These are phyloP conservation scores for Mesochorus sp. DNA, from an alignment of 2,888 invertebrate species.

Conservation along the genomic window DNA sequence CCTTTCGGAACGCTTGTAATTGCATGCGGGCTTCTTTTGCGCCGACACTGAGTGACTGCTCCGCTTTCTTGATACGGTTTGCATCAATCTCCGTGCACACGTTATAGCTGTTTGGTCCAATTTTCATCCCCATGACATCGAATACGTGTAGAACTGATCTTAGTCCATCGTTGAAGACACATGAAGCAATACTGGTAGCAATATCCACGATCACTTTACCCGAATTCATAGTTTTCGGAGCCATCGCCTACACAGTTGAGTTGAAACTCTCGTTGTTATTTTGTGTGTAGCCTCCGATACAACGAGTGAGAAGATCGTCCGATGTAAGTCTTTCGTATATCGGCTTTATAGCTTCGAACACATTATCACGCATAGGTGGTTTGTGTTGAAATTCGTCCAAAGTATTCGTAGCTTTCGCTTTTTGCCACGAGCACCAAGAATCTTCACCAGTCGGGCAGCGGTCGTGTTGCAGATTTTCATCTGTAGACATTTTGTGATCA, in stretches of 20 bases:
- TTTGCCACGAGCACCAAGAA: slow-evolving; percentile 61
- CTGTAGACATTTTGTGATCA: too few species aligned
- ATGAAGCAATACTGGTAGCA: slow-evolving; percentile 16
- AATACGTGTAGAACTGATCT: slow-evolving; percentile 19
- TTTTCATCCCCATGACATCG: slow-evolving; percentile 32
- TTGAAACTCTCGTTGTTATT: too few species aligned
- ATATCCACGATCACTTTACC: slow-evolving; percentile 32
- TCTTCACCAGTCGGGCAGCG: slow-evolving; percentile 46
- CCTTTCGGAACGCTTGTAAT: not conserved
- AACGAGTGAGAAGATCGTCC: too few species aligned
- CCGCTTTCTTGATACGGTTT: slow-evolving; percentile 5
- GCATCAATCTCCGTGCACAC: slow-evolving; percentile 45
- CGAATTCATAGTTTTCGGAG: too few species aligned
- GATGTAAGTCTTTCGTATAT: slow-evolving; percentile 59
- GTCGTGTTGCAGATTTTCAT: too few species aligned
- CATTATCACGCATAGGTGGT: slow-evolving; percentile 30
- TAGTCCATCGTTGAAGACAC: slow-evolving; percentile 15
- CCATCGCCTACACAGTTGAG: too few species aligned
- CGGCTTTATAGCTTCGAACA: slow-evolving; percentile 62
- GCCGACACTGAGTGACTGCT: not conserved
- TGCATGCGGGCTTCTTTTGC: not conserved
- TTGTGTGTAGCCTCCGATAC: too few species aligned
- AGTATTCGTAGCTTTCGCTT: slow-evolving; percentile 39
- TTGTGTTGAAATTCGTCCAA: slow-evolving; percentile 45
- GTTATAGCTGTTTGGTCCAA: slow-evolving; percentile 35